phyloP scores from a whole-genome alignment of 2,113 vertebrate species.

The Oostethus manadensis region DNA sequence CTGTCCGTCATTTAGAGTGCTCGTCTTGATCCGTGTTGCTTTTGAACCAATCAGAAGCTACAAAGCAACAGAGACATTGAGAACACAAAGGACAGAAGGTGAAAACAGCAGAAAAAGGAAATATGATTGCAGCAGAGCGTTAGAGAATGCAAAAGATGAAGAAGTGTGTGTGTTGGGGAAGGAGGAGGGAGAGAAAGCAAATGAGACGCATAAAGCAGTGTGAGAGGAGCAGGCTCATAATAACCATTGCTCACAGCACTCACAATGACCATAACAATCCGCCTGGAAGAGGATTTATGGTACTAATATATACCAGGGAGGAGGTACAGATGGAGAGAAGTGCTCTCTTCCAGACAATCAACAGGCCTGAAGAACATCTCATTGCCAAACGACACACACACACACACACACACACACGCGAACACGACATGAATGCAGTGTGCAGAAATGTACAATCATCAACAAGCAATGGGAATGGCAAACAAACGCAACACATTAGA shows the following conservation, averaged over 20 bases:
- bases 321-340: constrained; percentile 29
- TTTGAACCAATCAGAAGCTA: constrained; percentile 1
- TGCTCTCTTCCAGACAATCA: constrained; percentile 48
- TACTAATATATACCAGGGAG: constrained; percentile 62
- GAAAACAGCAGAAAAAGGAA: constrained; percentile 1
- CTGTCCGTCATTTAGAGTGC: no score
- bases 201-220: constrained; percentile 67
- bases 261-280: constrained; percentile 77
- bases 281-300: constrained; percentile 71
- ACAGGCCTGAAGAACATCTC: constrained; percentile 44
- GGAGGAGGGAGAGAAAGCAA: constrained; percentile 25
- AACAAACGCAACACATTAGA: background rate
- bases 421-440: background rate
- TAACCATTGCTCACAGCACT: constrained; percentile 75
- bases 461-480: no score
- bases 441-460: background rate
- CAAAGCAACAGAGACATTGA: constrained; percentile 18
- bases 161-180: constrained; percentile 3
- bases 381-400: constrained; percentile 26
- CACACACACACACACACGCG: constrained; percentile 1
- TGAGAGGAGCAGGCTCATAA: constrained; percentile 66
- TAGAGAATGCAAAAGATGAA: constrained; percentile 16
- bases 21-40: no score
- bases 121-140: constrained; percentile 7
- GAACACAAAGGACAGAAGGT: constrained; percentile 14